Evolutionary conservation across 2,797 vertebrate species (phyloP).

Genomic region (Lophotriccus pileatus): DNA sequence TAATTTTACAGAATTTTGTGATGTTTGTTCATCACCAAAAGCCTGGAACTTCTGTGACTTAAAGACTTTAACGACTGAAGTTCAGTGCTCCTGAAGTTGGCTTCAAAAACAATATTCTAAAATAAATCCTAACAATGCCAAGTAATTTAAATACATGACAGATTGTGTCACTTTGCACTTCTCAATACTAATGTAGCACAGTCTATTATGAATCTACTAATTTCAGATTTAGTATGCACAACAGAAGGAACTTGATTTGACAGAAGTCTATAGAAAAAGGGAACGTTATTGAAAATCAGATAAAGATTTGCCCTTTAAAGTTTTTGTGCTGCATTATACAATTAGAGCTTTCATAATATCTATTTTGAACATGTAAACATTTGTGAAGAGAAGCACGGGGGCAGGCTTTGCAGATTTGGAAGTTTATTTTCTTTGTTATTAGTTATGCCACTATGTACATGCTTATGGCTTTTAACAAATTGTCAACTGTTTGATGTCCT

Average conservation of each 20-base stretch:
- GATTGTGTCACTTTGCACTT: slow-evolving; percentile 14
- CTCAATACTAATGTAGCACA: not conserved
- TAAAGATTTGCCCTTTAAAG: not conserved
- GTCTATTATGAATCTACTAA: not conserved
- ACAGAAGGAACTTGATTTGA: not conserved
- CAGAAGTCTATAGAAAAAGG: not conserved
- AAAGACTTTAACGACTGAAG: not conserved
- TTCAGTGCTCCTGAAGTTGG: not conserved
- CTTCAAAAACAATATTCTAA: not conserved
- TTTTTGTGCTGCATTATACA: not conserved
- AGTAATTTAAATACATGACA: slow-evolving; percentile 32
- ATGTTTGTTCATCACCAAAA: not conserved
- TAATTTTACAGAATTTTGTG: not conserved
- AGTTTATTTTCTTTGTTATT: not conserved
- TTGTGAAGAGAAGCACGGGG: not conserved
- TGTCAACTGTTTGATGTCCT: not conserved
- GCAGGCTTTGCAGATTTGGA: not conserved
- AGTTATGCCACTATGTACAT: not conserved
- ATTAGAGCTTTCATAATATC: not conserved
- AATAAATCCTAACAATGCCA: not conserved
- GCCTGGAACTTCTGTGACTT: slow-evolving; percentile 6
- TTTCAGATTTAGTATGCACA: not conserved
- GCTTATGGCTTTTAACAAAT: not conserved
- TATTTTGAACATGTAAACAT: not conserved
- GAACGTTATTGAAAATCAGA: not conserved